Percentiles rank a stretch among this genome's conserved stretches.
These are phyloP conservation scores for Ancistrus triradiatus DNA, from an alignment of 2,113 vertebrate species.

Conservation along the genomic window DNA sequence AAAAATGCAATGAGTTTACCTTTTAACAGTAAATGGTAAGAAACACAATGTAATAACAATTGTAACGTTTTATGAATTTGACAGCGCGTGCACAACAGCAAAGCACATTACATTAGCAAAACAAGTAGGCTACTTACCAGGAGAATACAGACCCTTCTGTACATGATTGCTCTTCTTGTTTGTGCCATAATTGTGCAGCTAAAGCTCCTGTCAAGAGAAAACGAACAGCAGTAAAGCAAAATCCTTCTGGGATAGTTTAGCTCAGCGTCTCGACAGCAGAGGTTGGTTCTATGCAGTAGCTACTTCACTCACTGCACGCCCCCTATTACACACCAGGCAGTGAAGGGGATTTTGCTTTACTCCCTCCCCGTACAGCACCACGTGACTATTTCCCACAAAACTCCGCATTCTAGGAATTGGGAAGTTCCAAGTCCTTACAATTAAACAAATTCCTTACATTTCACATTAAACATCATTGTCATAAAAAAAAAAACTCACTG, in stretches of 20 bases:
- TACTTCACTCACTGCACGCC: background rate
- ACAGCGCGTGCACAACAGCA: background rate
- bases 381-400: conserved; percentile 13
- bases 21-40: background rate
- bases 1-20: background rate
- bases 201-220: background rate
- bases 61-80: too few species aligned
- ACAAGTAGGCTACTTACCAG: background rate
- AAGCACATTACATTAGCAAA: background rate
- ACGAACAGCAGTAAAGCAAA: background rate
- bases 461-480: too few species aligned
- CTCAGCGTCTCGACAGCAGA: too few species aligned
- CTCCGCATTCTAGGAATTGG: background rate
- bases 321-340: background rate
- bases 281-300: too few species aligned
- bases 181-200: background rate
- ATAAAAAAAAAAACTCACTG: too few species aligned
- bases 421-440: too few species aligned
- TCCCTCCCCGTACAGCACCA: background rate
- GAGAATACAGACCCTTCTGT: background rate
- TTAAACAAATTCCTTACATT: too few species aligned
- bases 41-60: too few species aligned
- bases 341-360: conserved; percentile 14
- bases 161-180: background rate
- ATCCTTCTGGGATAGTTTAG: background rate